Evolutionary conservation across 2,113 vertebrate species (phyloP).

Genomic region (Galemys pyrenaicus): DNA sequence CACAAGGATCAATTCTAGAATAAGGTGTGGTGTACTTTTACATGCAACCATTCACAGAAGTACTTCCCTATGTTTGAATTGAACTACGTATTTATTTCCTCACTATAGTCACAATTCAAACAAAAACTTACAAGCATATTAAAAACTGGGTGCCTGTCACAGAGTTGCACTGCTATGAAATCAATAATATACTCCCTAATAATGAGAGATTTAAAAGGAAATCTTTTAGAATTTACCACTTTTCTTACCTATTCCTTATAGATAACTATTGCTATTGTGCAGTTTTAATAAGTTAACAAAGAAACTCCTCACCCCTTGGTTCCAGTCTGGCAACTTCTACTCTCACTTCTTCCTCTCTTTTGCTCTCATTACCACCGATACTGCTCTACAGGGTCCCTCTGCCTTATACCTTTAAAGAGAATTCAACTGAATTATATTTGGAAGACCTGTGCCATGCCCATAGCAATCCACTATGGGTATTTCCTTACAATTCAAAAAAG

Average conservation of each 20-base stretch:
- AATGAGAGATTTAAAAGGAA: background rate
- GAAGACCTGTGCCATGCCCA: background rate
- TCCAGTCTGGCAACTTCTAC: too few species aligned
- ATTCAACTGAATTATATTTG: background rate
- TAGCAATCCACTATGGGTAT: background rate
- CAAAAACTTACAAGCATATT: background rate
- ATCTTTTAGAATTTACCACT: background rate
- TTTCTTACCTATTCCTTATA: constrained; percentile 23
- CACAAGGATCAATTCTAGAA: background rate
- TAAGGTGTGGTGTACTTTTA: background rate
- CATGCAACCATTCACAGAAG: background rate
- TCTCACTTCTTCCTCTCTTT: background rate
- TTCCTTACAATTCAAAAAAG: background rate
- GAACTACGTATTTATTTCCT: background rate
- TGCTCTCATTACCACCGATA: background rate
- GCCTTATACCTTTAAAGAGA: background rate
- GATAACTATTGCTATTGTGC: background rate
- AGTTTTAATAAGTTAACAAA: background rate
- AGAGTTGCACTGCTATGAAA: background rate
- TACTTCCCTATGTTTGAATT: constrained; percentile 10
- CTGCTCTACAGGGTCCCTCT: background rate
- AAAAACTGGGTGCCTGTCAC: background rate
- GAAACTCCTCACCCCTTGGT: background rate
- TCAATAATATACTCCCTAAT: background rate
- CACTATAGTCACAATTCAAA: background rate